These are phyloP conservation scores for Phalacrocorax carbo DNA, from an alignment of 2,113 vertebrate genomes.

Conservation along the genomic window DNA sequence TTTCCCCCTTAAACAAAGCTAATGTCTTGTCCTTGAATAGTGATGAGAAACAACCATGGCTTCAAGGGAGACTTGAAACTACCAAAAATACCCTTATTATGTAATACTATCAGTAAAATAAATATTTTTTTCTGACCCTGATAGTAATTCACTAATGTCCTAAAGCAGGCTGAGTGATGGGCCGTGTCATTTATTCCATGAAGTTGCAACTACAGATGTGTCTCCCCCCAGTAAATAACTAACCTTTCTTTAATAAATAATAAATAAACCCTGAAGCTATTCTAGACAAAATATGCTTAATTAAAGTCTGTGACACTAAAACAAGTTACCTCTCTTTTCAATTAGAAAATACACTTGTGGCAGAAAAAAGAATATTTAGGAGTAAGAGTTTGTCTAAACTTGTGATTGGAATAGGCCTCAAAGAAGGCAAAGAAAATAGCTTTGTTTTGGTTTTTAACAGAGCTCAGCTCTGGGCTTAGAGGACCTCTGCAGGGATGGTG, in stretches of 20 bases:
- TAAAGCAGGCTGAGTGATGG: slow-evolving; percentile 11
- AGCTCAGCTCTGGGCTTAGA: background rate
- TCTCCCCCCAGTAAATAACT: slow-evolving; percentile 10
- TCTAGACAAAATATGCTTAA: slow-evolving; percentile 41
- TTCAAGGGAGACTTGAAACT: background rate
- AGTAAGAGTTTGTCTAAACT: background rate
- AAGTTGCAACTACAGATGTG: background rate
- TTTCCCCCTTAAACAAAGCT: background rate
- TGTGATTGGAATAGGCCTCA: background rate
- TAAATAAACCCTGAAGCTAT: slow-evolving; percentile 41
- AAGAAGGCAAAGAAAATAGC: background rate
- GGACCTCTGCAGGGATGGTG: background rate
- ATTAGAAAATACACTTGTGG: background rate
- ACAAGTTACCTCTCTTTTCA: slow-evolving; percentile 24
- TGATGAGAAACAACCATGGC: background rate
- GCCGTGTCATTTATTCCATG: background rate
- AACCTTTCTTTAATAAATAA: slow-evolving; percentile 60
- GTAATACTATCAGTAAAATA: background rate
- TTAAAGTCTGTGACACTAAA: slow-evolving; percentile 37
- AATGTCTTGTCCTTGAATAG: background rate
- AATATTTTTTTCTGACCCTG: background rate
- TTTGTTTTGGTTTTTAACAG: background rate
- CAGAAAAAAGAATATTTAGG: background rate
- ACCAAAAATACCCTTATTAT: background rate
- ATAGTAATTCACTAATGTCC: background rate